Base-by-base conservation (phyloP, 2,113 vertebrate genomes). In the Ophthalmolycus amberensis region DNA sequence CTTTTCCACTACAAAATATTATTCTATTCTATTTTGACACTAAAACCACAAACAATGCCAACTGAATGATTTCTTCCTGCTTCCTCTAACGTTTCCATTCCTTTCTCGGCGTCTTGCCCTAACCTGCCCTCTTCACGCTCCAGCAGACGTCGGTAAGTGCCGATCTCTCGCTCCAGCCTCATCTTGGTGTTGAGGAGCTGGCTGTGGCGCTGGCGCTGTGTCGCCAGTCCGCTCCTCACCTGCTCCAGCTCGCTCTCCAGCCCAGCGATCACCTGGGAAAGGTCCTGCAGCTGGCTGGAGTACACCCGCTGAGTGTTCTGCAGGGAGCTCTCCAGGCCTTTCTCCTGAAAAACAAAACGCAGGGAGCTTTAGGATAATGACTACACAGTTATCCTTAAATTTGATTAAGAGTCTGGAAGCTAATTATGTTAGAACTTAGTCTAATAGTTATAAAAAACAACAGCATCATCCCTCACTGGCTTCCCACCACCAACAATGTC, bases 71-170 rank as follows among this genome's bases (percentile, higher is more conserved):
- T 0, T 0, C 40, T 48, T 76, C 71, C 75, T 52, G 25, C 38
- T 71, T 63, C 11, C 12, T 78, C 16, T 8, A 37, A 46, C 2
- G 3, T 42, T 66, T 27, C 15, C 2, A 14, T 14, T 20, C n/a
- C 27, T 60, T 22, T 63, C 62, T 29, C 46, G 11, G 4, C 6
- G 0, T 32, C 8, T 44, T 18, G 9, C 9, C 29, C 91, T 90
- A 94, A 99, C 98, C 98, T 98, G 95, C 93, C 96, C 92, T 99
- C 98, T 71, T 99, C 98, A 9, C 95, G 93, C 62, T 99, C 98
- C 46, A 99, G 91, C 48, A 99, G 95, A 29, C 89, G 96, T 54
- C 98, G 95, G 11, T 99, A 99, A 0, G 96, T 97, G 1, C 96
- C 82, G n/a, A 99, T 99, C 92, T 99, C 98, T 60, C 95, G 95